Conservation (phyloP, 2,113 vertebrate genomes). For the Scophthalmus maximus region DNA sequence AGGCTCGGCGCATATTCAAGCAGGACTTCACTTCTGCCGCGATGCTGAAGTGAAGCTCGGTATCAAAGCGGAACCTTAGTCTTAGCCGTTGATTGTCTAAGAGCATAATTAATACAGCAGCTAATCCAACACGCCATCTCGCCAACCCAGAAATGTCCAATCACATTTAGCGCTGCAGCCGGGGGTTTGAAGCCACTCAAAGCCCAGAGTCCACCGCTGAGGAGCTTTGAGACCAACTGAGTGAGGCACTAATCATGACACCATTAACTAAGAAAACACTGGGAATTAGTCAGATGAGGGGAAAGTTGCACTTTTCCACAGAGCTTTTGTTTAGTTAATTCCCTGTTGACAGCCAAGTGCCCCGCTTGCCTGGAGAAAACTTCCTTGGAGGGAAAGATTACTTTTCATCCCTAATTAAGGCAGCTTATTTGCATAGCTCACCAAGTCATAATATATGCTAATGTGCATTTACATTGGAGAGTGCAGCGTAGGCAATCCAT, state of each 20-base stretch:
- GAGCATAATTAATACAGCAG: conserved; percentile 76
- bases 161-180: conserved; percentile 70
- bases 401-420: conserved; percentile 82
- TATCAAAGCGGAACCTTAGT: conserved; percentile 75
- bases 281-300: conserved; percentile 74
- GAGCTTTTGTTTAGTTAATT: conserved; percentile 82
- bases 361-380: conserved; percentile 71
- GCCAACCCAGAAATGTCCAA: conserved; percentile 81
- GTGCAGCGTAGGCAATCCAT: conserved; percentile 67
- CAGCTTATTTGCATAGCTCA: conserved; percentile 78
- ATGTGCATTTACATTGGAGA: conserved; percentile 77
- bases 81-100: conserved; percentile 78
- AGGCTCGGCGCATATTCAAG: conserved; percentile 50
- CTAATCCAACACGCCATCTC: conserved; percentile 77
- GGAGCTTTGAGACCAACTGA: conserved; percentile 73
- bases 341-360: conserved; percentile 78
- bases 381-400: conserved; percentile 74
- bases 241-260: conserved; percentile 72
- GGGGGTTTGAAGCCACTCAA: conserved; percentile 67
- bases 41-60: conserved; percentile 49
- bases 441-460: conserved; percentile 82
- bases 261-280: conserved; percentile 79
- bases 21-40: conserved; percentile 53
- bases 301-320: conserved; percentile 72
- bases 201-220: conserved; percentile 59